Base-by-base conservation (phyloP, 2,113 vertebrate genomes). In the Neoarius graeffei region DNA sequence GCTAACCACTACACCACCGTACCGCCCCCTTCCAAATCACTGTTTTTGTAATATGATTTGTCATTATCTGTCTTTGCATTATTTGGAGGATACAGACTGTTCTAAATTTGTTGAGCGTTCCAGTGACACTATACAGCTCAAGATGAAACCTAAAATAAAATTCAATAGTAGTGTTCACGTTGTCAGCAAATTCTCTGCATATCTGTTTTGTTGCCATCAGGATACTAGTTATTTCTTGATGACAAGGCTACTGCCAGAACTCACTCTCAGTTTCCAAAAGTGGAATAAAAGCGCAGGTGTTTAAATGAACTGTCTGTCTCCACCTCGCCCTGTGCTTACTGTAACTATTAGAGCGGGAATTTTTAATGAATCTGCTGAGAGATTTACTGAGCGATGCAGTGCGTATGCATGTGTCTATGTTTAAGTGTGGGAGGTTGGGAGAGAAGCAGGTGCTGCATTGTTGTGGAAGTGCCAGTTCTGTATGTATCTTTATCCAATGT, bases 201-300 rank as follows among this genome's bases (percentile, higher is more conserved):
- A 4, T 81, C 30, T 23, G 30, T 81, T 42, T 10, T 27, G 25
- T 27, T 17, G 6, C 52, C 25, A 27, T 54, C 14, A 84, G 42
- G 42, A 48, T 27, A 69, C 62, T 14, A 8, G 17, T 67, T 52
- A 25, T 30, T 84, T 84, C 60, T 60, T 86, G 74, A 60, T 54
- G 60, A 80, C 25, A 35, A 19, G 8, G 48, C 59, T 79, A 79
- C 74, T 19, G 27, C 27, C 20, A 8, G 25, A 50, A 62, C 54
- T 7, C 52, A 19, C 42, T 50, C 74, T 17, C 71, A 11, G 52
- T 81, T 42, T 67, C 88, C 69, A 84, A 74, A 77, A 66, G 74
- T 23, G 60, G 60, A 25, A 66, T 64, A 19, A 52, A 89, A 81
- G 35, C 81, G 17, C 86, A 89, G 77, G 89, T 89, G 89, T 81